Evolutionary conservation across 2,113 vertebrate species (phyloP).

Genomic region (Eclectus roratus): DNA sequence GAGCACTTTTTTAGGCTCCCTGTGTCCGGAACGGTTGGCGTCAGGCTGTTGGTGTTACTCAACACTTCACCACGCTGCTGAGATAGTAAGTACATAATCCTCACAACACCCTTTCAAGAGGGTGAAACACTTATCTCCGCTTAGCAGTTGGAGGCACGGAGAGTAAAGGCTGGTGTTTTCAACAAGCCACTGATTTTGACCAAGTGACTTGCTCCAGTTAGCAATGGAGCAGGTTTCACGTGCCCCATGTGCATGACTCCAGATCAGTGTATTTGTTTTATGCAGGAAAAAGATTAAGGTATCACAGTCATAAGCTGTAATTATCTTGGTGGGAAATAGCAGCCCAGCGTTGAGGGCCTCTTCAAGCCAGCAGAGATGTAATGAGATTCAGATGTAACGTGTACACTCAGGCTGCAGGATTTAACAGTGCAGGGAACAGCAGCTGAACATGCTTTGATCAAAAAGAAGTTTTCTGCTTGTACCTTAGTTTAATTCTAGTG

Average conservation of each 20-base stretch:
- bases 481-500: background rate
- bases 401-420: background rate
- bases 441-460: background rate
- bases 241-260: background rate
- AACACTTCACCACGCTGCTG: background rate
- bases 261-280: background rate
- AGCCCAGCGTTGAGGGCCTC: background rate
- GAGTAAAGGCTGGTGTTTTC: background rate
- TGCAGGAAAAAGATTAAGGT: background rate
- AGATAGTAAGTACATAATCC: background rate
- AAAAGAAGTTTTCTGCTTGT: background rate
- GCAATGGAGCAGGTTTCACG: background rate
- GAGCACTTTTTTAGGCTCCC: background rate
- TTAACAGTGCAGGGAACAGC: background rate
- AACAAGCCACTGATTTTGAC: background rate
- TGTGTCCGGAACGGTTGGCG: accelerated
- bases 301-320: background rate
- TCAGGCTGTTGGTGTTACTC: background rate
- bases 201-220: background rate
- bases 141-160: background rate
- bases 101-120: background rate
- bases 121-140: background rate
- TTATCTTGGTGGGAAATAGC: background rate
- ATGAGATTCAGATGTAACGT: background rate
- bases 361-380: background rate